These are phyloP conservation scores for Tenthredo scrophulariae DNA, from an alignment of 2,888 invertebrate species.

Conservation along the genomic window DNA sequence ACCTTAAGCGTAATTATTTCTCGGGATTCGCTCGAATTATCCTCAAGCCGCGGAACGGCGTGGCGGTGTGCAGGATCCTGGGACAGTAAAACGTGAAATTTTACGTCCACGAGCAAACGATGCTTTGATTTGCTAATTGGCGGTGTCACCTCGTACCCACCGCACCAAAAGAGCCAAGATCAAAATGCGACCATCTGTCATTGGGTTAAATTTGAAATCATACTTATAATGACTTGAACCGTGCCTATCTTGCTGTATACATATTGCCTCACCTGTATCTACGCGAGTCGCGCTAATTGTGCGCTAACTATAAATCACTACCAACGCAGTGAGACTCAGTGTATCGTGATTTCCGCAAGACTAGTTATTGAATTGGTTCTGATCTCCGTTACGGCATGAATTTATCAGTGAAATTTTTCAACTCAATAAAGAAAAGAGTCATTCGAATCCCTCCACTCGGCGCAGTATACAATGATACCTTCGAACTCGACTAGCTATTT, in stretches of 20 bases:
- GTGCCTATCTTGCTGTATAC: background rate
- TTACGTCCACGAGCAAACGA: conserved; percentile 28
- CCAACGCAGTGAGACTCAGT: background rate
- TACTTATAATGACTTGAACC: background rate
- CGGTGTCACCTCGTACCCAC: conserved; percentile 32
- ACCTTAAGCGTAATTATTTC: conserved; percentile 51
- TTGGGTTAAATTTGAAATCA: conserved; percentile 25
- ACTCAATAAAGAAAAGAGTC: background rate
- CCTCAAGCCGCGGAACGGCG: conserved; percentile 19
- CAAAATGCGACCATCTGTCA: conserved; percentile 38
- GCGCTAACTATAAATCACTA: background rate
- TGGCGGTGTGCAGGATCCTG: conserved; percentile 20
- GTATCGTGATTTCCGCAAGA: background rate
- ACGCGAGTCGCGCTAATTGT: conserved; percentile 4
- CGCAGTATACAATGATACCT: conserved; percentile 30
- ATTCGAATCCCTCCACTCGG: background rate
- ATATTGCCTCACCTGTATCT: background rate
- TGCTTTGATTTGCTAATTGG: conserved; percentile 53
- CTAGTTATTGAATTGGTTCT: background rate
- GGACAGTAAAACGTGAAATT: conserved; percentile 46
- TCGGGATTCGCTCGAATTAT: conserved; percentile 51
- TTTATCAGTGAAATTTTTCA: background rate
- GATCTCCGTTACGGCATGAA: background rate
- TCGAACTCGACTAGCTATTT: conserved; percentile 45
- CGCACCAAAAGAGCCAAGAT: conserved; percentile 25